These are phyloP conservation scores for Chrysoperla carnea DNA, from an alignment of 1,140 invertebrate species.

Conservation along the genomic window DNA sequence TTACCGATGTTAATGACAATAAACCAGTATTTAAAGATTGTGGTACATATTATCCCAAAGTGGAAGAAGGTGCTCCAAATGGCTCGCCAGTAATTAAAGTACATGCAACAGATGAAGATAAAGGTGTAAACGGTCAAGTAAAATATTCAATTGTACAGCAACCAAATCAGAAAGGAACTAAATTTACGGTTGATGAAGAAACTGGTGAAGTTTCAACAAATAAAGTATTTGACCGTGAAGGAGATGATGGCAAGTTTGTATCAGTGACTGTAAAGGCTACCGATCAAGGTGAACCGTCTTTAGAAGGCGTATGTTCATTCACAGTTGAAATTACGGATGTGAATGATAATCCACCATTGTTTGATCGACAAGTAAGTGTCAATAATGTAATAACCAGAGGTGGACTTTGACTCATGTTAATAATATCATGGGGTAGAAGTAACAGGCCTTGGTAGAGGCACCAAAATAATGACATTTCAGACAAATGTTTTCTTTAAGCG, in stretches of 20 bases:
- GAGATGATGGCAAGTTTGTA: conserved; percentile 89
- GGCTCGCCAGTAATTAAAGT: conserved; percentile 87
- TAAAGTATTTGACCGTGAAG: conserved; percentile 90
- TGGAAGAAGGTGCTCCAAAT: conserved; percentile 81
- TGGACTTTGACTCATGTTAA: too few species aligned
- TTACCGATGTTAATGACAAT: conserved; percentile 92
- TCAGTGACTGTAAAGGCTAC: conserved; percentile 91
- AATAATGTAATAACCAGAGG: too few species aligned
- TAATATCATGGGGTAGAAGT: too few species aligned
- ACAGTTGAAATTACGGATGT: conserved; percentile 93
- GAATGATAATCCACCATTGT: conserved; percentile 85
- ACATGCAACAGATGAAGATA: conserved; percentile 84
- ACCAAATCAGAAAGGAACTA: conserved; percentile 89
- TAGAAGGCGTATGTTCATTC: conserved; percentile 90
- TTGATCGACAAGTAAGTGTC: conserved; percentile 70
- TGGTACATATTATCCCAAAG: conserved; percentile 77
- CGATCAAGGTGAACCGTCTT: conserved; percentile 85
- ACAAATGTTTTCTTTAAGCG: too few species aligned
- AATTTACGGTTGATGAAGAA: conserved; percentile 88
- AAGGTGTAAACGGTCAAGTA: conserved; percentile 81
- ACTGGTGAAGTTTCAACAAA: conserved; percentile 87
- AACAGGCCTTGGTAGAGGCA: too few species aligned
- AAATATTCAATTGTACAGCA: conserved; percentile 93
- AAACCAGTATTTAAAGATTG: conserved; percentile 90
- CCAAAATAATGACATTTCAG: too few species aligned